Percentiles rank a stretch among this genome's conserved stretches.
These are phyloP conservation scores for Hemichromis elongatus DNA, from an alignment of 2,113 vertebrate species.

Conservation along the genomic window DNA sequence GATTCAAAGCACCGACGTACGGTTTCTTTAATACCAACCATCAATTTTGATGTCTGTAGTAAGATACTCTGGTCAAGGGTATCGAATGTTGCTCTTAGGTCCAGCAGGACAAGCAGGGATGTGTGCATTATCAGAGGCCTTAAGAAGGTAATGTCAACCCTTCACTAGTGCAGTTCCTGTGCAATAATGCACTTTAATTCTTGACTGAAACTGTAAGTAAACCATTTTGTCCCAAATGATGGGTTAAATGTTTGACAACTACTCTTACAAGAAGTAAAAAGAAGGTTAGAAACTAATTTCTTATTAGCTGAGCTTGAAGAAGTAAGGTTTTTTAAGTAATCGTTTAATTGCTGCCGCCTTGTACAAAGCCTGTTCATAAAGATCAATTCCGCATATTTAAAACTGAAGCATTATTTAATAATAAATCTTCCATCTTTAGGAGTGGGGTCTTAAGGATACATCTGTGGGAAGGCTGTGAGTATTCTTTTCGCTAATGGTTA, in stretches of 20 bases:
- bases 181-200: too few relatives aligned
- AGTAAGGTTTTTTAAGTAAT: background rate
- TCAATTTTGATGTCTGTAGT: background rate
- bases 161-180: background rate
- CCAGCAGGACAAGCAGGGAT: background rate
- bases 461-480: background rate
- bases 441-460: background rate
- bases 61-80: accelerated
- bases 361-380: background rate
- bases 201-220: too few relatives aligned
- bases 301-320: background rate
- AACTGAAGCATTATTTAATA: background rate
- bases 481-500: background rate
- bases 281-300: background rate
- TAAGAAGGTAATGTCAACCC: background rate
- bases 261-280: background rate
- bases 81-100: background rate
- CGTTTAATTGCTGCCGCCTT: background rate
- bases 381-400: background rate
- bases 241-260: too few relatives aligned
- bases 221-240: too few relatives aligned
- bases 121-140: background rate
- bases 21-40: background rate
- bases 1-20: background rate
- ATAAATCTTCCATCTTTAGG: background rate